A percentile compares a stretch with the other conserved stretches of the same genome.
phyloP scores from a whole-genome alignment of 1,140 invertebrate species.

The Caenorhabditis brenneri region DNA sequence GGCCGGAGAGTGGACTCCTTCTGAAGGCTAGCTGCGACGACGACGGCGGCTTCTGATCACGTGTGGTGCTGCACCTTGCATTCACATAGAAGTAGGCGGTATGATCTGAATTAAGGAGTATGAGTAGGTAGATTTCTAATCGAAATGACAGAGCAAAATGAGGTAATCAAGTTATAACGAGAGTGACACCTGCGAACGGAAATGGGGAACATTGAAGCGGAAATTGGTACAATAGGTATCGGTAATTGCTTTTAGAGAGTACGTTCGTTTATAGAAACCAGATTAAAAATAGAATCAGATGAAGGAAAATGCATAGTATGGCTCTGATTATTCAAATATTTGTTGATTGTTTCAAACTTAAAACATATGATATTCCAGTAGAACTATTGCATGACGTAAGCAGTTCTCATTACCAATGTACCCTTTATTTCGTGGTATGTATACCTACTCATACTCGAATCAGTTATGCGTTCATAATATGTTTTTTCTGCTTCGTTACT shows the following conservation, averaged over 20 bases:
- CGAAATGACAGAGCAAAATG: background rate
- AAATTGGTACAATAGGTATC: background rate
- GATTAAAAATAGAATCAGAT: background rate
- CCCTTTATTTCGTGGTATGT: background rate
- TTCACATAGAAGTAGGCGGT: constrained; percentile 28
- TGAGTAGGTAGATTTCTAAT: background rate
- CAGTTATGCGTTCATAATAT: background rate
- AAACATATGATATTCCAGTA: too few relatives aligned
- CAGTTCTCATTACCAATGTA: too few relatives aligned
- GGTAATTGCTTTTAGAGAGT: background rate
- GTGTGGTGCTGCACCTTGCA: constrained; percentile 3
- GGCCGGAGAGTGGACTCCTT: constrained; percentile 20
- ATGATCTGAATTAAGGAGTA: background rate
- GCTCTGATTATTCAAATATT: too few relatives aligned
- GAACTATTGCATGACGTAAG: too few relatives aligned
- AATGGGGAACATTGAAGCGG: constrained; percentile 14
- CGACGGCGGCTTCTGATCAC: constrained; percentile 31
- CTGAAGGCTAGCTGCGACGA: constrained; percentile 32
- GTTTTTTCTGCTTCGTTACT: constrained; percentile 21
- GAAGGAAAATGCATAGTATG: background rate
- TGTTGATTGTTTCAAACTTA: too few relatives aligned
- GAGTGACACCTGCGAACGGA: background rate
- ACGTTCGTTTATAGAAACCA: too few relatives aligned
- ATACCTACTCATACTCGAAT: background rate
- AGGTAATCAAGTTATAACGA: constrained; percentile 2